Conservation (phyloP, 2,113 vertebrate genomes). For the Anoplopoma fimbria region DNA sequence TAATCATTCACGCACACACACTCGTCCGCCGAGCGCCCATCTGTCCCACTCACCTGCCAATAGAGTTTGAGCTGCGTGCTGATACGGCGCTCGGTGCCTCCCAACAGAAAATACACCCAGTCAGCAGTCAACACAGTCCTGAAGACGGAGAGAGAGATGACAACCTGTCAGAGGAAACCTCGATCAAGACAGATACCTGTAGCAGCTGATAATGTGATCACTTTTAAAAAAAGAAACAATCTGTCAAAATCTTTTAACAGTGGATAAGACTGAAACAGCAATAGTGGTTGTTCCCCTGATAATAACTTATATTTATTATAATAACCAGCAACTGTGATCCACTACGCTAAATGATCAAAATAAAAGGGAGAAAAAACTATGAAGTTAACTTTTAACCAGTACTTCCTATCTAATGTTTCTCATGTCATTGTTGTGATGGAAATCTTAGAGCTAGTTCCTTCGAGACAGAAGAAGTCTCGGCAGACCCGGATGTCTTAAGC, state of each 20-base stretch:
- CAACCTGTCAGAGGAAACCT: constrained; percentile 12
- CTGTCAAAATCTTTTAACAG: not conserved
- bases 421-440: no score
- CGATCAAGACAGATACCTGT: not conserved
- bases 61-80: constrained; percentile 89
- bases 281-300: not conserved
- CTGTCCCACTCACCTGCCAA: constrained; percentile 72
- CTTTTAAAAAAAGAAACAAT: constrained; percentile 4
- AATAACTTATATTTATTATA: not conserved
- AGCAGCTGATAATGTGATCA: not conserved
- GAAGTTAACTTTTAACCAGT: not conserved
- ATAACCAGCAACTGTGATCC: not conserved
- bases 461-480: no score
- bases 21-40: constrained; percentile 55
- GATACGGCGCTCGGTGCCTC: constrained; percentile 77
- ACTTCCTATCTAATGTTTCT: not conserved
- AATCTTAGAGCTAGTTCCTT: no score
- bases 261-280: not conserved
- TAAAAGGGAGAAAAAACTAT: not conserved
- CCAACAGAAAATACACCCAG: constrained; percentile 86
- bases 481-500: no score
- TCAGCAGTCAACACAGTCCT: constrained; percentile 89
- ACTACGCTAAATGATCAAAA: not conserved
- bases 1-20: constrained; percentile 82
- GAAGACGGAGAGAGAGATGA: constrained; percentile 50